These are phyloP conservation scores for Gastracanthus pulcherrimus DNA, from an alignment of 2,888 invertebrate species.

Conservation along the genomic window DNA sequence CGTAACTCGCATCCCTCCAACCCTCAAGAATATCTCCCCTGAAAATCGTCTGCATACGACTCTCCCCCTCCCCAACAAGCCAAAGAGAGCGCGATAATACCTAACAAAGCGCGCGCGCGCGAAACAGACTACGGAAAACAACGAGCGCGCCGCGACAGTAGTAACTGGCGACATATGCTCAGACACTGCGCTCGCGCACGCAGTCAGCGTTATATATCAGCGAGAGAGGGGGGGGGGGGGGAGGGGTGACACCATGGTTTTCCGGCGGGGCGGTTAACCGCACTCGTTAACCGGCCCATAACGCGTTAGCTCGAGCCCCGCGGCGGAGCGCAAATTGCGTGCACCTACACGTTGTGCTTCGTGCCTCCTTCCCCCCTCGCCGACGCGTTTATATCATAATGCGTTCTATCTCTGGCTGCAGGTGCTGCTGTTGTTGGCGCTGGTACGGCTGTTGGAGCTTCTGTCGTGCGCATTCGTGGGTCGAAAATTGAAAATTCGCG, in stretches of 20 bases:
- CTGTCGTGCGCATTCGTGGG: background rate
- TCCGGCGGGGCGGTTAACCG: conserved; percentile 73
- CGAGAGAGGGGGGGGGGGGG: conserved; percentile 46
- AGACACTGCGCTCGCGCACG: conserved; percentile 65
- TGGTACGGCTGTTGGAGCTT: background rate
- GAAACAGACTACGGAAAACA: background rate
- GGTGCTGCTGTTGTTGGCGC: background rate
- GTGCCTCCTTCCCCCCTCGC: conserved; percentile 68
- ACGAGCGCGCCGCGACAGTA: conserved; percentile 53
- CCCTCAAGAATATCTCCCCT: no score
- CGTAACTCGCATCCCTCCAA: no score
- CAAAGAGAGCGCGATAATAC: background rate
- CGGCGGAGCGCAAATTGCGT: conserved; percentile 59
- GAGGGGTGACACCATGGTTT: conserved; percentile 61
- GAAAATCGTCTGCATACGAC: no score
- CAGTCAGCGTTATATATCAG: conserved; percentile 54
- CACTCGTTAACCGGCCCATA: conserved; percentile 71
- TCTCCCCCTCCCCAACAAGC: background rate
- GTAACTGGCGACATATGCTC: conserved; percentile 75
- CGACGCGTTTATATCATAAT: conserved; percentile 52
- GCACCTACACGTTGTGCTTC: conserved; percentile 52
- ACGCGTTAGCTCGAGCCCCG: conserved; percentile 2
- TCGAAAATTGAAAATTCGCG: background rate
- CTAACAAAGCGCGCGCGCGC: background rate
- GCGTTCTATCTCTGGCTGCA: conserved; percentile 23